Base-by-base conservation (phyloP, 2,888 invertebrate species). In the Fissipunctia ypsillon region DNA sequence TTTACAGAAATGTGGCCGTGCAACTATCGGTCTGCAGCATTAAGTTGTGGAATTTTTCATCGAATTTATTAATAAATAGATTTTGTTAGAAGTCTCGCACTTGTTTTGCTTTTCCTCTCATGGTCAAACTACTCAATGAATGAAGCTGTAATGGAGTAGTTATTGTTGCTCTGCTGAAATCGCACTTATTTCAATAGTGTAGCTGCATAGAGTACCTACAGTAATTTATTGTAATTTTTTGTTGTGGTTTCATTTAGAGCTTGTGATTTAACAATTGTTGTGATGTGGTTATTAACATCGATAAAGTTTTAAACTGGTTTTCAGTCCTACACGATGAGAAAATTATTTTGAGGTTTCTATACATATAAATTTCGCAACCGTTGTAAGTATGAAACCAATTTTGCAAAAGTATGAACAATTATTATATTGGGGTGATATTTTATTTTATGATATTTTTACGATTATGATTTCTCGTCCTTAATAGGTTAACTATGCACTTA, bases 141-240 rank as follows among this genome's bases (percentile, higher is more conserved):
- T 52, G 12, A 28, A 28, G n/a, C 41, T 31, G 19, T 68, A 41
- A 43, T 43, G 25, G 31, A n/a, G n/a, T 10, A 19, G 14, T 43
- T 19, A 22, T 25, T 45, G 31, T 76, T 38, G 52, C 19, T 54
- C 4, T 19, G 43, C 28, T 38, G 45, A 76, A 73, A 54, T 54
- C 45, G 7, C 28, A 31, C 4, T 19, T 75, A 43, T 76, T 54
- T 28, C 2, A 54, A 28, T 45, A 38, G 14, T 25, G 14, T 19
- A 14, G n/a, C 16, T 35, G 31, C 22, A 35, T 57, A 38, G 12
- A 25, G 38, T 38, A 28, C 2, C 9, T 5, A 38, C 22, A 28
- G n/a, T n/a, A 25, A 41, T 35, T 19, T 19, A 14, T 31, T 35
- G 25, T 6, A 2, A 28, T 22, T 41, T 45, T 41, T 45, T 25